Conservation (phyloP, 2,113 vertebrate genomes). For the Dryoscopus gambensis region DNA sequence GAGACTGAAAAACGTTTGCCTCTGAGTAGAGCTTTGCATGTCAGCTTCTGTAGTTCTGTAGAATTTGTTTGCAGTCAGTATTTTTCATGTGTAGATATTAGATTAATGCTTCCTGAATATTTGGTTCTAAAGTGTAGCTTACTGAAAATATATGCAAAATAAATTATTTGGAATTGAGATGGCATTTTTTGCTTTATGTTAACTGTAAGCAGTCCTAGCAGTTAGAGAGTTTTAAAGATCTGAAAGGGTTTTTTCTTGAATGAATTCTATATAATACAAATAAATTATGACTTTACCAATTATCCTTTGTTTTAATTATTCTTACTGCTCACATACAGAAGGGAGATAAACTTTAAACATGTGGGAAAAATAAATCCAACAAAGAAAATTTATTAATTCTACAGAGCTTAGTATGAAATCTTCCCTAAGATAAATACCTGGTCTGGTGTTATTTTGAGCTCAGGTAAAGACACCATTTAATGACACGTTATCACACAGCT, state of each 20-base stretch:
- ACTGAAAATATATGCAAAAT: background rate
- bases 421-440: background rate
- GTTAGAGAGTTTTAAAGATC: background rate
- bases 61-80: background rate
- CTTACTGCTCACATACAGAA: background rate
- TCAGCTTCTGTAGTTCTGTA: background rate
- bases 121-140: background rate
- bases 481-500: fast-evolving
- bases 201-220: background rate
- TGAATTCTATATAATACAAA: background rate
- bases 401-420: background rate
- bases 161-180: background rate
- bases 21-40: background rate
- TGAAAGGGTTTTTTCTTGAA: background rate
- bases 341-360: background rate
- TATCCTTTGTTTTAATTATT: background rate
- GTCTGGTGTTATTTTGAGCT: background rate
- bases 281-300: background rate
- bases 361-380: background rate
- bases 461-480: background rate
- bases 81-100: background rate
- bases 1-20: background rate
- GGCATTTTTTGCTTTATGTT: background rate
- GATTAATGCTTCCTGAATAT: background rate
- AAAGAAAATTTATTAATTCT: background rate